Base-by-base conservation (phyloP, 2,888 invertebrate species). In the Drymonia ruficornis region DNA sequence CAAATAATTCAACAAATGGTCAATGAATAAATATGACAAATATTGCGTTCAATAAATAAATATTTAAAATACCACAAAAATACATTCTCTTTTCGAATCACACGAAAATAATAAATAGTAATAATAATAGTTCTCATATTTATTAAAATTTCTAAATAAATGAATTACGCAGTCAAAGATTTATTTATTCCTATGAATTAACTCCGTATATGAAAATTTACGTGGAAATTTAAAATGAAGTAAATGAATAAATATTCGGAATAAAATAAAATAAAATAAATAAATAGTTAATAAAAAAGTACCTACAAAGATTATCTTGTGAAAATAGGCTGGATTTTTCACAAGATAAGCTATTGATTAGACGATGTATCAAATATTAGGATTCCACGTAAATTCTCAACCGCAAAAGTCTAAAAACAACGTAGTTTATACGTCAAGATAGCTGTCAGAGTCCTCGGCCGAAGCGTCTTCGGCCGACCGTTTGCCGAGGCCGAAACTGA, bases 401-500 rank as follows among this genome's bases (percentile, higher is more conserved):
- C 52, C 54, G 54, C 56, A 59, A 59, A 57, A 49, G 63, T 49
- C 56, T 60, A 73, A 54, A 56, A 50, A 55, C 55, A 64, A 67
- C 52, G 62, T 58, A 70, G 66, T 78, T 84, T 87, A 91, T 69
- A 78, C 81, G 46, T 91, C 89, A 60, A 74, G 67, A 66, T 83
- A 85, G 64, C 78, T 82, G 52, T 86, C 86, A 63, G 70, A 76
- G 44, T 85, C 83, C 31, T 87, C 87, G n/a, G 73, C 63, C 38
- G 78, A 70, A 31, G 59, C 57, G 12, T 78, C 76, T 15, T 88
- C 86, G 23, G 71, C 80, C 1, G 91, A 89, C 49, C 94, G 80
- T 66, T 94, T 94, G 6, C 94, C 94, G 0, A 94, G 82, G 9
- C 94, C 94, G 65, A 94, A 94, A 53, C 87, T 92, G 78, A 94